phyloP scores from a whole-genome alignment of 2,888 invertebrate species.

The Eupithecia exiguata region DNA sequence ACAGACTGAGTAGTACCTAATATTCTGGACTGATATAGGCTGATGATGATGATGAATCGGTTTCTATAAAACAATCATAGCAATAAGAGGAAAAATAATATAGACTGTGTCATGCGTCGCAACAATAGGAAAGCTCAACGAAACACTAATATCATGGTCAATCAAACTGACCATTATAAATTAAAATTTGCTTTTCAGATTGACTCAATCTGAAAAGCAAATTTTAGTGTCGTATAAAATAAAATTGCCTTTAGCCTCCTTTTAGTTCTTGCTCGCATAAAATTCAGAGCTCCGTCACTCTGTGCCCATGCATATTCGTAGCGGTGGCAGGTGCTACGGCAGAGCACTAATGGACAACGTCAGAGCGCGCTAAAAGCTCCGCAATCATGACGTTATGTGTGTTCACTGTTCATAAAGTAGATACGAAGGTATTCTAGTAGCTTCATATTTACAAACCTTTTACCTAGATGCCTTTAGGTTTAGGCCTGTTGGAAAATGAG shows the following conservation, averaged over 20 bases:
- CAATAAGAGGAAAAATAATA: no score
- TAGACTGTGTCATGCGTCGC: no score
- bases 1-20: no score
- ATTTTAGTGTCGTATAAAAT: no score
- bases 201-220: no score
- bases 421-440: neutral
- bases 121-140: no score
- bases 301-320: neutral
- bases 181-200: no score
- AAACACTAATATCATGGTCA: no score
- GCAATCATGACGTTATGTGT: neutral
- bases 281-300: neutral
- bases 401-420: neutral
- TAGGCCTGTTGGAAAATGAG: neutral
- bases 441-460: neutral
- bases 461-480: neutral
- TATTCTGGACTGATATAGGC: no score
- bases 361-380: conserved; percentile 35
- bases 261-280: neutral
- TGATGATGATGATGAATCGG: no score
- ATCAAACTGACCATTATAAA: no score
- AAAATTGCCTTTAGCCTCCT: neutral
- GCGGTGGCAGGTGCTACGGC: neutral
- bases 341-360: conserved; percentile 36
- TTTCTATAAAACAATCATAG: no score